Evolutionary conservation across 2,888 invertebrate species (phyloP), one percentile per base, ranked within the genome.

Genomic region (Dorcus hopei): DNA sequence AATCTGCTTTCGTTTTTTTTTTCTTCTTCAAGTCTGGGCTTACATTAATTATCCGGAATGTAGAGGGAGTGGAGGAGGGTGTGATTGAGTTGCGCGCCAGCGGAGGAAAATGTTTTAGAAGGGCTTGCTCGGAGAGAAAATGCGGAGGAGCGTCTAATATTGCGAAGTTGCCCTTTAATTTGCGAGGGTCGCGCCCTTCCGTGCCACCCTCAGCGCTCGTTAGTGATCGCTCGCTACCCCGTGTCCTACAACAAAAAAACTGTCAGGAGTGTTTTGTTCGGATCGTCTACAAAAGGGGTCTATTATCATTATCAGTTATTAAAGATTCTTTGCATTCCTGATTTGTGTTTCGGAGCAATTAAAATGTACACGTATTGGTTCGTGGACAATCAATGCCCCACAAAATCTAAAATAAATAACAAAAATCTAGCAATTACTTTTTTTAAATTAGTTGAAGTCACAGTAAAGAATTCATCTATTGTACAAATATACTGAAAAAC

Each of bases 171-270:
- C 73, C 72, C 74, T 76, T 73, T 76, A 76, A 76, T 77, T 77
- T 76, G 69, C 70, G 71, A 73, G 77, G 77, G 77, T 77, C 76
- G 76, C 76, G 77, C 77, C 77, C 77, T 70, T 60, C 53, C 65
- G 71, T 73, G 72, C 77, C 77, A 78, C 78, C 77, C 77, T 77
- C 75, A 74, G 71, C 64, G 77, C 76, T 77, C 74, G 76, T 77
- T 77, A 76, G 75, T 72, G 72, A 72, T 70, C 71, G 71, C 70
- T 69, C 69, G 64, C 64, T 59, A 66, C 69, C 70, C 64, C 65
- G 64, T 65, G 63, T 63, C 61, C 53, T 43, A 69, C 68, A 69
- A 70, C 68, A 70, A 72, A 72, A 72, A 71, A 68, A 33, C 68
- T 68, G 61, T 54, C 61, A 60, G 61, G 51, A 64, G 61, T 55